Evolutionary conservation across 2,797 vertebrate species (phyloP).

Genomic region (Sylvilagus floridanus): DNA sequence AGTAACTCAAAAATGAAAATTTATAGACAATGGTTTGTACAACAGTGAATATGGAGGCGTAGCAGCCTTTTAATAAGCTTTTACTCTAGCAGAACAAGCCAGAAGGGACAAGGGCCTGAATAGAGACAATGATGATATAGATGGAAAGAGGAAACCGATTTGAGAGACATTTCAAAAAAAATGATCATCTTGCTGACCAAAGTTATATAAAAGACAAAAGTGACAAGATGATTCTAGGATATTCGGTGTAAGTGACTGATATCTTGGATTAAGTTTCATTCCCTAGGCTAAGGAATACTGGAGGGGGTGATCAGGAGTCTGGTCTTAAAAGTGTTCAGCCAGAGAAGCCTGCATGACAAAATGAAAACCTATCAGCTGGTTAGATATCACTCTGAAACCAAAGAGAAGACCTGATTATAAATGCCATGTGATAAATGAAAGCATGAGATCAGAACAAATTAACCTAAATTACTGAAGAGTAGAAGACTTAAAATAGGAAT

Average conservation of each 20-base stretch:
- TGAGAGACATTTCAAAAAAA: constrained; percentile 50
- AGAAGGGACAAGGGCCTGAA: constrained; percentile 6
- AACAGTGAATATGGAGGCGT: not conserved
- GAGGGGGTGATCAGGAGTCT: not conserved
- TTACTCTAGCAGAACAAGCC: constrained; percentile 29
- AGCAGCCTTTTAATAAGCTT: not conserved
- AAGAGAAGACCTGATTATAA: not conserved
- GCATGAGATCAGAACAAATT: constrained; percentile 19
- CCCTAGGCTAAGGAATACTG: not conserved
- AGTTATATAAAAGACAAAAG: not conserved
- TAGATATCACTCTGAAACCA: not conserved
- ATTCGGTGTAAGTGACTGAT: not conserved
- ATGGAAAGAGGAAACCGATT: constrained; percentile 16
- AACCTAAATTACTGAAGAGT: not conserved
- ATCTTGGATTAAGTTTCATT: constrained; percentile 22
- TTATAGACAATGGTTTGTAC: not conserved
- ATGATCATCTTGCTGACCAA: constrained; percentile 3
- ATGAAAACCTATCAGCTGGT: not conserved
- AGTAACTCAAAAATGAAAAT: constrained; percentile 37
- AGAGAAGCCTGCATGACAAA: not conserved
- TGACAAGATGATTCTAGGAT: constrained; percentile 18
- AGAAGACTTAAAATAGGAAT: constrained; percentile 12
- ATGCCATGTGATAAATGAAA: constrained; percentile 51
- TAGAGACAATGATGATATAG: not conserved
- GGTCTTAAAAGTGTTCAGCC: constrained; percentile 40